Percentiles rank a stretch among this genome's conserved stretches.
Evolutionary conservation across 2,797 vertebrate genomes (phyloP).

Genomic region (Xenops minutus): DNA sequence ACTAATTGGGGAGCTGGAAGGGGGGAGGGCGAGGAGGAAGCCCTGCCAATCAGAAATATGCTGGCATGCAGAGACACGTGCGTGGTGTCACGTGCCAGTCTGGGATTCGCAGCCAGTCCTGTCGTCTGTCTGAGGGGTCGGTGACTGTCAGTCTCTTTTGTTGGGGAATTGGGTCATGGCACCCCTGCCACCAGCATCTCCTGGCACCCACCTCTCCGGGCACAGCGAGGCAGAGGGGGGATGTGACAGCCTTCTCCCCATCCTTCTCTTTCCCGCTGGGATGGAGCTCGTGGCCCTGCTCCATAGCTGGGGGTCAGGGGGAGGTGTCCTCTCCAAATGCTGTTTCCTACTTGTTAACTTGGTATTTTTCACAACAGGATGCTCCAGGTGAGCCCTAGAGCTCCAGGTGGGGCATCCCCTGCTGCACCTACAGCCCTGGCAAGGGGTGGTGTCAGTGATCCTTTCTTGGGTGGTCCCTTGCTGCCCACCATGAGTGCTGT

Average conservation of each 20-base stretch:
- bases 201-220: not conserved
- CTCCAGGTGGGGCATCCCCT: not conserved
- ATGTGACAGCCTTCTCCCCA: not conserved
- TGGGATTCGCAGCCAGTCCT: not conserved
- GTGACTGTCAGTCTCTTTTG: not conserved
- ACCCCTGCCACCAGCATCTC: not conserved
- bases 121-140: not conserved
- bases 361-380: rapidly evolving
- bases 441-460: rapidly evolving
- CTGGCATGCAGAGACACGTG: constrained; percentile 3
- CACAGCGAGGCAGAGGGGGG: rapidly evolving
- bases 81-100: not conserved
- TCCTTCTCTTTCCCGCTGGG: rapidly evolving
- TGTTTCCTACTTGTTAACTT: not conserved
- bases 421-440: rapidly evolving
- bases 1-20: not conserved
- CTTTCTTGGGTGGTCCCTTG: not conserved
- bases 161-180: constrained; percentile 31
- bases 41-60: not conserved
- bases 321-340: rapidly evolving
- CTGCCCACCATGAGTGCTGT: not conserved
- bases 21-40: not conserved
- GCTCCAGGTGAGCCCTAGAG: not conserved
- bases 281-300: not conserved
- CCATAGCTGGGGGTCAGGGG: not conserved